These are phyloP conservation scores for Odontocerum albicorne DNA, from an alignment of 2,888 invertebrate genomes.

Conservation along the genomic window DNA sequence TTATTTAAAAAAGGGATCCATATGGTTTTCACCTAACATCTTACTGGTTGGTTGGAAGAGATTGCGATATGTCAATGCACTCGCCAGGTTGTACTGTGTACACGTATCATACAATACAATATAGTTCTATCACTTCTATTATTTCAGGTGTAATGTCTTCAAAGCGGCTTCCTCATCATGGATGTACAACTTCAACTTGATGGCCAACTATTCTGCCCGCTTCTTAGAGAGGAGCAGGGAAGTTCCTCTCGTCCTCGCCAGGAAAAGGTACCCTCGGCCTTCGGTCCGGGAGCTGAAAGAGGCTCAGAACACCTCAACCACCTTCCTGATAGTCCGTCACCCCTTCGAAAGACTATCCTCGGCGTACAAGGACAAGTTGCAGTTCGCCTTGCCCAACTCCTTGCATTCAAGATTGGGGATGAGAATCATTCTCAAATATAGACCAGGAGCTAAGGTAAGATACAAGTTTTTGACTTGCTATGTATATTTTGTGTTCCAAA, in stretches of 20 bases:
- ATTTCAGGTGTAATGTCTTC: slow-evolving; percentile 71
- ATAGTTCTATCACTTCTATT: slow-evolving; percentile 16
- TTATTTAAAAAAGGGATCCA: too few relatives aligned
- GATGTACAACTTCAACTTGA: slow-evolving; percentile 88
- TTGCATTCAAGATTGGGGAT: slow-evolving; percentile 79
- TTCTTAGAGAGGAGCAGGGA: slow-evolving; percentile 77
- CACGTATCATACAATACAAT: too few relatives aligned
- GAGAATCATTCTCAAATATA: slow-evolving; percentile 74
- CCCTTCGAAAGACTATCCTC: slow-evolving; percentile 79
- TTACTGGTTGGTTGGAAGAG: too few relatives aligned
- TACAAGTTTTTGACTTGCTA: too few relatives aligned
- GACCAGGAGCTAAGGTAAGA: slow-evolving; percentile 57
- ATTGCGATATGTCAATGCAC: too few relatives aligned
- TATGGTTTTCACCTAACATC: too few relatives aligned
- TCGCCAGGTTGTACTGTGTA: too few relatives aligned
- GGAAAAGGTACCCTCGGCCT: slow-evolving; percentile 78
- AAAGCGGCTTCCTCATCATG: slow-evolving; percentile 88
- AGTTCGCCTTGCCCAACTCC: slow-evolving; percentile 79
- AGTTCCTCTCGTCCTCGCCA: slow-evolving; percentile 75
- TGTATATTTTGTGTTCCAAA: too few relatives aligned
- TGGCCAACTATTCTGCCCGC: slow-evolving; percentile 79
- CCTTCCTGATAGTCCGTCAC: slow-evolving; percentile 81
- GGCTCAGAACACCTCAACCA: slow-evolving; percentile 75
- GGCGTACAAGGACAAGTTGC: slow-evolving; percentile 83
- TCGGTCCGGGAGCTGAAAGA: slow-evolving; percentile 70